phyloP scores from a whole-genome alignment of 2,888 invertebrate genomes.

The Agrenia bidenticulata region DNA sequence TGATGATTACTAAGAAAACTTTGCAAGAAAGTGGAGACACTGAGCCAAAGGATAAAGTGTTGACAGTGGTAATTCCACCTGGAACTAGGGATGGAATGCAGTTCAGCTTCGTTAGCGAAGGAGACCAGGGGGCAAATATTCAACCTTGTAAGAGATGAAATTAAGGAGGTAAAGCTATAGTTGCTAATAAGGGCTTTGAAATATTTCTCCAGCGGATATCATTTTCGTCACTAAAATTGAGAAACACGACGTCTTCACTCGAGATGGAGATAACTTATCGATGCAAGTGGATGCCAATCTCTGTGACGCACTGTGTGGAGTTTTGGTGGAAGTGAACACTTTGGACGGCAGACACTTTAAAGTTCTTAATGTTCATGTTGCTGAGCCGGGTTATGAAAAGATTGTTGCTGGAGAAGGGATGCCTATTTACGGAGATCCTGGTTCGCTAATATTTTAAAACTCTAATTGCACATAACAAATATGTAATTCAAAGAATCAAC shows the following conservation, averaged over 20 bases:
- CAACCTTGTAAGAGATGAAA: slow-evolving; percentile 62
- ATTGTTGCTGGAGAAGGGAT: slow-evolving; percentile 72
- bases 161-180: no score
- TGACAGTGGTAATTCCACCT: slow-evolving; percentile 72
- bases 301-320: slow-evolving; percentile 71
- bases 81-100: slow-evolving; percentile 73
- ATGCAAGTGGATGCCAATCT: slow-evolving; percentile 65
- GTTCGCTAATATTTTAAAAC: slow-evolving; percentile 56
- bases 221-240: slow-evolving; percentile 53
- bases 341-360: slow-evolving; percentile 70
- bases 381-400: slow-evolving; percentile 68
- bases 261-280: slow-evolving; percentile 69
- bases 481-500: no score
- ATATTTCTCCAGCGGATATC: slow-evolving; percentile 52
- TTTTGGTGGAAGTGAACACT: slow-evolving; percentile 66
- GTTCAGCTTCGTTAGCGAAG: slow-evolving; percentile 73
- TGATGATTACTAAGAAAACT: slow-evolving; percentile 56
- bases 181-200: no score
- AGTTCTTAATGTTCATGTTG: slow-evolving; percentile 59
- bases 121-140: slow-evolving; percentile 73
- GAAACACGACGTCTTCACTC: slow-evolving; percentile 62
- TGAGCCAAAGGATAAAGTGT: slow-evolving; percentile 69
- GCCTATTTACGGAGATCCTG: slow-evolving; percentile 65
- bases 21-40: slow-evolving; percentile 66
- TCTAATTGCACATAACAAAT: not conserved